These are phyloP conservation scores for Chlorocebus sabaeus DNA, from an alignment of 2,113 vertebrate species.

Conservation along the genomic window DNA sequence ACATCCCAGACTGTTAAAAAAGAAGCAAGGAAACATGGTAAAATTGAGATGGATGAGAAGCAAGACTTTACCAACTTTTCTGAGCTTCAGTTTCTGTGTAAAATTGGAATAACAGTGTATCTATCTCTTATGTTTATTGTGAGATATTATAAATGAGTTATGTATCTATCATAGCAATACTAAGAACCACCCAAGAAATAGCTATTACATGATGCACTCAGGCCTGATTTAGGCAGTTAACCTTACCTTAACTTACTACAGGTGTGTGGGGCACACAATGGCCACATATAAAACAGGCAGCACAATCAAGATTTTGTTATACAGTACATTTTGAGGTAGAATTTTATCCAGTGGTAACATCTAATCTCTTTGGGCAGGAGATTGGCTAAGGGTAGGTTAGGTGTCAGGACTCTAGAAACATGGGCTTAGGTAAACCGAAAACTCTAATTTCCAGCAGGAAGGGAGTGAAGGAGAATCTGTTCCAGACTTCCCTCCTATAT, in stretches of 20 bases:
- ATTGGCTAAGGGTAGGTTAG: background rate
- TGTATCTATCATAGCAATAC: background rate
- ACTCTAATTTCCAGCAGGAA: background rate
- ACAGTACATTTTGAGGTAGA: background rate
- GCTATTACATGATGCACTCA: background rate
- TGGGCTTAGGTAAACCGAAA: background rate
- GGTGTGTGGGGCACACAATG: background rate
- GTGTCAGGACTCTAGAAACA: background rate
- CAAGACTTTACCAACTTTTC: background rate
- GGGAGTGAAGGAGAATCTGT: background rate
- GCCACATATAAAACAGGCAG: background rate
- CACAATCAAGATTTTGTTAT: background rate
- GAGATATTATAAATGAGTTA: background rate
- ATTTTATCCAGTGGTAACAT: background rate
- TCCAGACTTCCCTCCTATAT: background rate
- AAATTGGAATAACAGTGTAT: background rate
- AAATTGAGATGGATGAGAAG: background rate
- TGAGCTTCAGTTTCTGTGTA: background rate
- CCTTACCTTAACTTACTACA: background rate
- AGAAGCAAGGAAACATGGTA: background rate
- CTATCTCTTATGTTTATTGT: background rate
- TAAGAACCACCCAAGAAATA: background rate
- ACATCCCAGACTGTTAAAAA: background rate
- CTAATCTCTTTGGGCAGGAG: background rate
- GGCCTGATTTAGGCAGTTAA: background rate